These are phyloP conservation scores for Gymnocypris eckloni DNA, from an alignment of 2,797 vertebrate genomes.

Conservation along the genomic window DNA sequence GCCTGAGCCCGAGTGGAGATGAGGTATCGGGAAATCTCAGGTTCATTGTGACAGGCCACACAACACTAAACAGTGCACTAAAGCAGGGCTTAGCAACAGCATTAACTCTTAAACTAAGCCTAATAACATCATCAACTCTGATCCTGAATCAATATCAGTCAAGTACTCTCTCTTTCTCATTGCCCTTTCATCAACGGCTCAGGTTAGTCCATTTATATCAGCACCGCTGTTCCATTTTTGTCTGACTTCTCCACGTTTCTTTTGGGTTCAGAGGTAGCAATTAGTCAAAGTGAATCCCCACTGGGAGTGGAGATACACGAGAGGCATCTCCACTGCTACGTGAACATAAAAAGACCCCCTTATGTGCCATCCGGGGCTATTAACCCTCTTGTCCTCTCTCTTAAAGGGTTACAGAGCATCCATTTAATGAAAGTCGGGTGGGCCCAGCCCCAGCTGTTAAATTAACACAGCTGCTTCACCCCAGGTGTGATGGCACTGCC, in stretches of 20 bases:
- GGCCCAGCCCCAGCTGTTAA: slow-evolving; percentile 56
- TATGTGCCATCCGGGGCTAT: slow-evolving; percentile 48
- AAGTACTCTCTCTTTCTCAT: slow-evolving; percentile 8
- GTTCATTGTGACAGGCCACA: neutral
- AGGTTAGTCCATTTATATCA: slow-evolving; percentile 57
- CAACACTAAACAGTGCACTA: slow-evolving; percentile 3
- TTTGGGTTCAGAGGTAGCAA: slow-evolving; percentile 54
- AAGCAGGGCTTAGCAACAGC: slow-evolving; percentile 8
- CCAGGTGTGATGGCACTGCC: slow-evolving; percentile 55
- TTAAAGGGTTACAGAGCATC: slow-evolving; percentile 49
- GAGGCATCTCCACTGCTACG: slow-evolving; percentile 46
- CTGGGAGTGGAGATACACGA: slow-evolving; percentile 50
- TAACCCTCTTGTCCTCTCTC: slow-evolving; percentile 53
- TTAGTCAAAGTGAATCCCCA: slow-evolving; percentile 57
- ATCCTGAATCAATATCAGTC: slow-evolving; percentile 51
- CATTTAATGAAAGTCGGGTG: slow-evolving; percentile 51
- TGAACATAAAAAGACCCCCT: slow-evolving; percentile 56
- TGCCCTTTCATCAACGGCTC: slow-evolving; percentile 45
- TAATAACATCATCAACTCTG: slow-evolving; percentile 30
- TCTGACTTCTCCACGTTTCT: slow-evolving; percentile 36
- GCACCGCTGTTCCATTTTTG: slow-evolving; percentile 36
- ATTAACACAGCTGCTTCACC: slow-evolving; percentile 42
- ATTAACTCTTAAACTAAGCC: slow-evolving; percentile 7
- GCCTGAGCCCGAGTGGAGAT: neutral
- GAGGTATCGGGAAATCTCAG: neutral